phyloP scores from a whole-genome alignment of 2,113 vertebrate species.

The Thalassoma bifasciatum region DNA sequence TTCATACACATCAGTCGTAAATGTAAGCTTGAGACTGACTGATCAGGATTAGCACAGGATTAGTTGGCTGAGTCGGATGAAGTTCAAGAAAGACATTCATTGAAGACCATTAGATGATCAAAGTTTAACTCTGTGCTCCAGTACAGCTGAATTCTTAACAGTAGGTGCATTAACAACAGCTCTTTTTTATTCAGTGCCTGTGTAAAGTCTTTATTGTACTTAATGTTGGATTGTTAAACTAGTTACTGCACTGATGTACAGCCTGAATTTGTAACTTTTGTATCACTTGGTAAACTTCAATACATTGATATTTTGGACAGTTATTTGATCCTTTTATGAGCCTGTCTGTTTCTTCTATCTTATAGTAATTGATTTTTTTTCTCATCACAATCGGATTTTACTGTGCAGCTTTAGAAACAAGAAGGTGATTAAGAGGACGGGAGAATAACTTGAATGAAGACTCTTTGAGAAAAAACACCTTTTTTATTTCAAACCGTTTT shows the following conservation, averaged over 20 bases:
- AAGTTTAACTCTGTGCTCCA: not conserved
- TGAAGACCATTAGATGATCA: not conserved
- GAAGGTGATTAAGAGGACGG: not conserved
- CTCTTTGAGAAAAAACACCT: not conserved
- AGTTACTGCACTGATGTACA: not conserved
- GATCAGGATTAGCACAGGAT: too few relatives aligned
- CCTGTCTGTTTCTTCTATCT: not conserved
- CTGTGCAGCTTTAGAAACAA: not conserved
- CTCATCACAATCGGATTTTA: too few relatives aligned
- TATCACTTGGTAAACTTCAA: not conserved
- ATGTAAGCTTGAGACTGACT: too few relatives aligned
- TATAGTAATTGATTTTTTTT: too few relatives aligned
- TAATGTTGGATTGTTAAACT: too few relatives aligned
- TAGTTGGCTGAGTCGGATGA: too few relatives aligned
- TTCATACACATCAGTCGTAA: not conserved
- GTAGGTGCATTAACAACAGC: not conserved
- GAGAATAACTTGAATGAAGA: not conserved
- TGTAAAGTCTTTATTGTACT: not conserved
- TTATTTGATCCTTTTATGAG: not conserved
- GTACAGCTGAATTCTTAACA: not conserved
- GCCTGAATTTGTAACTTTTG: not conserved
- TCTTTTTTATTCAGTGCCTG: not conserved
- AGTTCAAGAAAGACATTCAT: not conserved
- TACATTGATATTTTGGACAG: not conserved
- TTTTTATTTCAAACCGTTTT: slow-evolving; percentile 1